A percentile compares a stretch with the other conserved stretches of the same genome.
phyloP scores from a whole-genome alignment of 2,888 invertebrate genomes.

The Drepanosiphum platanoidis region DNA sequence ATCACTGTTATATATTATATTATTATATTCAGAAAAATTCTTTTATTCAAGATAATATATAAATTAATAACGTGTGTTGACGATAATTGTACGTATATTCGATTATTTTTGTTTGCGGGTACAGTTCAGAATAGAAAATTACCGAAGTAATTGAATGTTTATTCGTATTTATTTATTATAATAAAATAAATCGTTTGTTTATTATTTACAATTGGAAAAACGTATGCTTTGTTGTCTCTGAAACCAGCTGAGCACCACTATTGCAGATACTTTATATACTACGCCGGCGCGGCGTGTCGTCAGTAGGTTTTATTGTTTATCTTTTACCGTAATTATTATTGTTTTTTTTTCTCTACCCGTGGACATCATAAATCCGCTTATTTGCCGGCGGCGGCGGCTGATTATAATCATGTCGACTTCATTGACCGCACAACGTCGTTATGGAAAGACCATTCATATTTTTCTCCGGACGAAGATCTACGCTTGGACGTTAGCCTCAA shows the following conservation, averaged over 20 bases:
- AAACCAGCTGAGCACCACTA: background rate
- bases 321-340: slow-evolving; percentile 39
- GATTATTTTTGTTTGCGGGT: no score
- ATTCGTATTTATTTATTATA: background rate
- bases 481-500: background rate
- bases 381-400: slow-evolving; percentile 8
- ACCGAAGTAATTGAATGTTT: no score
- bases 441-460: slow-evolving; percentile 52
- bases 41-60: no score
- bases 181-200: background rate
- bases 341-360: slow-evolving; percentile 22
- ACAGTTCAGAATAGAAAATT: no score
- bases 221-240: background rate
- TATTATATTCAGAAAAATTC: no score
- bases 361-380: slow-evolving; percentile 43
- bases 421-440: slow-evolving; percentile 51
- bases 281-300: background rate
- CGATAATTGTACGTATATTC: no score
- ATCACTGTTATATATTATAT: no score
- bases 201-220: background rate
- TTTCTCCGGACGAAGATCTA: slow-evolving; percentile 8
- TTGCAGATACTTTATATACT: background rate
- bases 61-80: no score
- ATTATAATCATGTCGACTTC: slow-evolving; percentile 50
- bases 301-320: slow-evolving; percentile 34